Percentiles rank a stretch among this genome's conserved stretches.
phyloP scores from a whole-genome alignment of 2,797 vertebrate species.

The Glyptemys insculpta region DNA sequence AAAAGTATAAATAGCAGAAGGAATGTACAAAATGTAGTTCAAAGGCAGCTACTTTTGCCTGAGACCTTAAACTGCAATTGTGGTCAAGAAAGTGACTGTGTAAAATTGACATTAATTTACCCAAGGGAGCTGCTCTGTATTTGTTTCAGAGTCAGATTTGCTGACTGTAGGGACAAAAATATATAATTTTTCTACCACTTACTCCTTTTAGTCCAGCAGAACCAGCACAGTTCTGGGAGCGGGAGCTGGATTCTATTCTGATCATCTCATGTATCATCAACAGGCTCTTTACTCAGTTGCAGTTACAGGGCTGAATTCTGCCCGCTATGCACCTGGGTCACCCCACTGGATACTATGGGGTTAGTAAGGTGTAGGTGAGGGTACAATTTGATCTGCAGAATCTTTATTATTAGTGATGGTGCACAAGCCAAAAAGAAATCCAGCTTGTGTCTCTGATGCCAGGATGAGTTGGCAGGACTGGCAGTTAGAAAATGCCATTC shows the following conservation, averaged over 20 bases:
- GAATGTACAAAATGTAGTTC: neutral
- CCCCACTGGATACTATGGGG: rapidly evolving
- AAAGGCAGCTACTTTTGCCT: neutral
- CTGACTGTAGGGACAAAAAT: neutral
- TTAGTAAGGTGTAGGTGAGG: neutral
- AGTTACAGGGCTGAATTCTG: neutral
- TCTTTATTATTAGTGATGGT: neutral
- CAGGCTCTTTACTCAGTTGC: neutral
- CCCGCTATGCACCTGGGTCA: neutral
- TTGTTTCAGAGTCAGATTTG: neutral
- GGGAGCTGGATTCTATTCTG: neutral
- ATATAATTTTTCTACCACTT: neutral
- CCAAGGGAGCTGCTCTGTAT: neutral
- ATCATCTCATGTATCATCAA: neutral
- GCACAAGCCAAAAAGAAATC: neutral
- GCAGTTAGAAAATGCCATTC: rapidly evolving
- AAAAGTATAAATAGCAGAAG: neutral
- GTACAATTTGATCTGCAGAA: neutral
- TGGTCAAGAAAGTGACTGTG: neutral
- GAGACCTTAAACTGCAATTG: neutral
- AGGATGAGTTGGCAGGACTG: neutral
- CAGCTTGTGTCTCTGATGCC: neutral
- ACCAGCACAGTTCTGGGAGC: neutral
- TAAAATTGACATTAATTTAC: neutral
- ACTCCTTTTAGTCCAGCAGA: neutral